phyloP scores from a whole-genome alignment of 2,888 invertebrate species.

The Nycteola revayana region DNA sequence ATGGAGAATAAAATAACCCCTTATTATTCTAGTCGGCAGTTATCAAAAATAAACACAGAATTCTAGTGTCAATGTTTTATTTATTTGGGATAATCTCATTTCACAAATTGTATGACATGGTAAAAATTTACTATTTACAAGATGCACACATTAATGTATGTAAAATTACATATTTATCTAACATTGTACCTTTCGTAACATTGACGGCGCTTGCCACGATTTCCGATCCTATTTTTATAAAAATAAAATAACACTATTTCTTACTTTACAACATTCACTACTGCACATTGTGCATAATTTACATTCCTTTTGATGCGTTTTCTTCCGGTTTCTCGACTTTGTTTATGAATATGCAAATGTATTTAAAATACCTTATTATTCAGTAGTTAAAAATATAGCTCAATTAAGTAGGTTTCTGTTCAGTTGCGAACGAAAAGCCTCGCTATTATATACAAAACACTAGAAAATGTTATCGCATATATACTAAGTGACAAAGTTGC shows the following conservation, averaged over 20 bases:
- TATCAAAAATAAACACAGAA: conserved; percentile 14
- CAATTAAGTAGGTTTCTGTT: conserved; percentile 10
- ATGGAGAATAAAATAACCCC: conserved; percentile 11
- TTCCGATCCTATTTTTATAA: conserved; percentile 67
- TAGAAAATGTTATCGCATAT: conserved; percentile 6
- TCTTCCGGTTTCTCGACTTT: conserved; percentile 17
- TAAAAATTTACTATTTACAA: conserved; percentile 79
- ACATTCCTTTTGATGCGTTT: conserved; percentile 39
- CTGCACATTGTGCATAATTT: conserved; percentile 69
- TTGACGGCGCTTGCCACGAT: conserved; percentile 59
- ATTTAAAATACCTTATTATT: conserved; percentile 5
- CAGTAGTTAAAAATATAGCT: conserved; percentile 9
- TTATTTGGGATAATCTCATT: conserved; percentile 79
- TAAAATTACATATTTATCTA: conserved; percentile 68
- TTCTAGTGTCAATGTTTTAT: conserved; percentile 71
- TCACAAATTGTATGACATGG: conserved; percentile 73
- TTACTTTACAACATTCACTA: conserved; percentile 69
- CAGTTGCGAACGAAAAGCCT: conserved; percentile 31
- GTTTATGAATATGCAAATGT: conserved; percentile 9
- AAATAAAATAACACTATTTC: conserved; percentile 72
- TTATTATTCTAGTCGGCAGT: too few species aligned
- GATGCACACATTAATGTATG: conserved; percentile 55
- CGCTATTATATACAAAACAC: conserved; percentile 47
- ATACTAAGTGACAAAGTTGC: conserved; percentile 3
- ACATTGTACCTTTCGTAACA: conserved; percentile 73